Percentiles rank a stretch among this genome's conserved stretches.
phyloP scores from a whole-genome alignment of 2,888 invertebrate genomes.

The Pachymerium ferrugineum region DNA sequence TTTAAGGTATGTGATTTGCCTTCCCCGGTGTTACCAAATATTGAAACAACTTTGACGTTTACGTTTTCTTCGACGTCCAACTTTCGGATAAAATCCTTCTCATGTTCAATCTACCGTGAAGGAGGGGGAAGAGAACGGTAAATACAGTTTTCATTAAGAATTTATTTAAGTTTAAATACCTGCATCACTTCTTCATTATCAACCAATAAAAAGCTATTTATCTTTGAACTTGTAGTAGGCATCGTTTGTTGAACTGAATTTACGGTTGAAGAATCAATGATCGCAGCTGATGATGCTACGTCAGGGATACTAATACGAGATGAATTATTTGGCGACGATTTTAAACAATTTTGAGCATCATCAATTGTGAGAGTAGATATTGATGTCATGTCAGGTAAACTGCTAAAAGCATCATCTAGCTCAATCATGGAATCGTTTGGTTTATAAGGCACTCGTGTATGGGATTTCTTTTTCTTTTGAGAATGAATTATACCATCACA shows the following conservation, averaged over 20 bases:
- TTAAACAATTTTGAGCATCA: background rate
- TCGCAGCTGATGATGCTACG: constrained; percentile 6
- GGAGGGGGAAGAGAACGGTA: constrained; percentile 35
- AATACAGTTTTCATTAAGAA: background rate
- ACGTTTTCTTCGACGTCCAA: constrained; percentile 44
- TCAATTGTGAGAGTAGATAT: constrained; percentile 34
- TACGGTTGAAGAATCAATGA: background rate
- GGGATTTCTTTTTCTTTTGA: constrained; percentile 37
- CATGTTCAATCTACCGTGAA: constrained; percentile 45
- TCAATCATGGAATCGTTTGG: constrained; percentile 29
- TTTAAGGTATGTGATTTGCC: constrained; percentile 76
- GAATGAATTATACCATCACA: constrained; percentile 44
- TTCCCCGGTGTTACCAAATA: constrained; percentile 78
- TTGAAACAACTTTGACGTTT: constrained; percentile 67
- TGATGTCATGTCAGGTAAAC: background rate
- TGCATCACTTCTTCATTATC: constrained; percentile 45
- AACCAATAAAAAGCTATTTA: constrained; percentile 44
- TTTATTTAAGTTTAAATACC: constrained; percentile 39
- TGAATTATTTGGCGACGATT: too few species aligned
- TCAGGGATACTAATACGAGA: constrained; percentile 16
- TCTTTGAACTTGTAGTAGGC: background rate
- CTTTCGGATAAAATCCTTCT: constrained; percentile 45
- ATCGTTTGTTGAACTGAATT: background rate
- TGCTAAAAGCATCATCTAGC: background rate
- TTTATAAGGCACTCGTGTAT: constrained; percentile 40